Evolutionary conservation across 2,113 vertebrate species (phyloP).

Genomic region (Tachuris rubrigastra): DNA sequence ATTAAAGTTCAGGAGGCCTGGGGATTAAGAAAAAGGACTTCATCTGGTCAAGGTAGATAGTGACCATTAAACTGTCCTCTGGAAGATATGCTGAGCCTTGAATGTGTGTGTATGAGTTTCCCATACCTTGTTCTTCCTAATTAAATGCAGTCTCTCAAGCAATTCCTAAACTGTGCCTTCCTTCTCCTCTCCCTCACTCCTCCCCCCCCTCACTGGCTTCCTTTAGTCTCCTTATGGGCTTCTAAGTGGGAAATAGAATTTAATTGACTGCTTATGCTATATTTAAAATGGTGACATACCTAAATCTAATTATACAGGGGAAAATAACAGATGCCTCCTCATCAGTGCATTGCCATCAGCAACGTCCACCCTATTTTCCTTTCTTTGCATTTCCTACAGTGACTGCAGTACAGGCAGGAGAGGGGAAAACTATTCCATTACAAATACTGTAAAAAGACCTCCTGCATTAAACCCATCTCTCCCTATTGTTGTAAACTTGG

Average conservation of each 20-base stretch:
- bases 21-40: conserved; percentile 12
- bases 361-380: not conserved
- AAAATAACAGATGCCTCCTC: not conserved
- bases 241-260: not conserved
- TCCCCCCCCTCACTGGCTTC: not conserved
- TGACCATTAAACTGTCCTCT: not conserved
- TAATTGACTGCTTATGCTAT: not conserved
- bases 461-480: not conserved
- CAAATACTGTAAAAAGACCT: not conserved
- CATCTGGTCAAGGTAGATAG: conserved; percentile 15
- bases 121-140: not conserved
- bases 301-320: not conserved
- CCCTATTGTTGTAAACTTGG: not conserved
- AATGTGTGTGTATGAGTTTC: not conserved
- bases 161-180: not conserved
- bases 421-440: not conserved
- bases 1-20: not conserved
- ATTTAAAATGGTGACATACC: conserved; percentile 5
- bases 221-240: not conserved
- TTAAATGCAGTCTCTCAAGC: not conserved
- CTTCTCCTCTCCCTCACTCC: not conserved
- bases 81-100: not conserved
- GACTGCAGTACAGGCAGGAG: not conserved
- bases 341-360: not conserved
- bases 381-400: not conserved